A percentile compares a stretch with the other conserved stretches of the same genome.
These are phyloP conservation scores for Bubo scandiacus DNA, from an alignment of 2,113 vertebrate genomes.

Conservation along the genomic window DNA sequence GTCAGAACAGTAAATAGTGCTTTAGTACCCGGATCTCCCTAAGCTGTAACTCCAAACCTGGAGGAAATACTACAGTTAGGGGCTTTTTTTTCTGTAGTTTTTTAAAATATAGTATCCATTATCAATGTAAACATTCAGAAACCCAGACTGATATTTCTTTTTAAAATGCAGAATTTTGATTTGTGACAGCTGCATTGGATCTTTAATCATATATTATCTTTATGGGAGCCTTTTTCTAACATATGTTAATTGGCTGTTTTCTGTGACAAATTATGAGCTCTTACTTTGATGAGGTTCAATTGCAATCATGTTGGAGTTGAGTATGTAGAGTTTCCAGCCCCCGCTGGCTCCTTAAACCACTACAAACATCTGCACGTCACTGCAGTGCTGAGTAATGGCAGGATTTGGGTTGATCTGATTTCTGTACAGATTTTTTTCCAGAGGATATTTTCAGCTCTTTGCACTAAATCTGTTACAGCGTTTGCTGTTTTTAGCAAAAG, in stretches of 20 bases:
- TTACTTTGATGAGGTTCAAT: slow-evolving; percentile 98
- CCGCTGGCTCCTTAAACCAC: slow-evolving; percentile 85
- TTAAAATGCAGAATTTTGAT: slow-evolving; percentile 89
- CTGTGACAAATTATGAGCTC: slow-evolving; percentile 99
- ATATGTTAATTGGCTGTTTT: slow-evolving; percentile 99
- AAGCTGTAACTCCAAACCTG: slow-evolving; percentile 71
- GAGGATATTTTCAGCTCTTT: slow-evolving; percentile 78
- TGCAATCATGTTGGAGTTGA: slow-evolving; percentile 92
- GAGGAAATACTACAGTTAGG: slow-evolving; percentile 71
- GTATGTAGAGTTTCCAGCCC: slow-evolving; percentile 87
- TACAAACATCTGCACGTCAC: slow-evolving; percentile 89
- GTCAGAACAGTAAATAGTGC: slow-evolving; percentile 43
- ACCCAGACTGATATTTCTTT: slow-evolving; percentile 82
- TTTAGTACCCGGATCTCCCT: slow-evolving; percentile 55
- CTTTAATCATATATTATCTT: slow-evolving; percentile 98
- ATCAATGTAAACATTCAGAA: slow-evolving; percentile 77
- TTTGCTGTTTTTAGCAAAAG: slow-evolving; percentile 77
- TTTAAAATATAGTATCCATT: slow-evolving; percentile 76
- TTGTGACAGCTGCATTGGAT: slow-evolving; percentile 91
- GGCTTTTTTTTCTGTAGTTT: slow-evolving; percentile 69
- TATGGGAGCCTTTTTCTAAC: slow-evolving; percentile 85
- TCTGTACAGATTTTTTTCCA: slow-evolving; percentile 70
- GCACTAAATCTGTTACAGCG: slow-evolving; percentile 71
- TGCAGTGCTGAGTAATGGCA: slow-evolving; percentile 91
- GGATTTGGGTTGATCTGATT: slow-evolving; percentile 83